These are phyloP conservation scores for Eucera pruinosa DNA, from an alignment of 2,888 invertebrate genomes.

Conservation along the genomic window DNA sequence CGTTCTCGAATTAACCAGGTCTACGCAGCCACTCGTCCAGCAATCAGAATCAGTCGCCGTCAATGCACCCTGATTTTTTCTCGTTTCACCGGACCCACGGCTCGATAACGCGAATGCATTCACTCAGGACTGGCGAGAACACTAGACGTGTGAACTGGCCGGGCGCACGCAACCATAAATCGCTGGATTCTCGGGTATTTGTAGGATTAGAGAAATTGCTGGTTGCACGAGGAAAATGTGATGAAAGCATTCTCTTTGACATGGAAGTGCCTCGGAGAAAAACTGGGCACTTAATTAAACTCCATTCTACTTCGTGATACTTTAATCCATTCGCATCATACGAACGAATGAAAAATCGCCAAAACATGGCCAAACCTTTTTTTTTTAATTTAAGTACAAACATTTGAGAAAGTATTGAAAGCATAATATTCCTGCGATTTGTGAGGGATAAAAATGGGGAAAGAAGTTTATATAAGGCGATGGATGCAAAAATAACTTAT, in stretches of 20 bases:
- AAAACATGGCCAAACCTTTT: no score
- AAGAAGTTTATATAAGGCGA: no score
- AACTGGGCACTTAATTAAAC: no score
- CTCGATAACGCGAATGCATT: slow-evolving; percentile 41
- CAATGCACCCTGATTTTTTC: slow-evolving; percentile 33
- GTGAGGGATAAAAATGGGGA: no score
- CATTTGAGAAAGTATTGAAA: no score
- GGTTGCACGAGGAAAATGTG: not conserved
- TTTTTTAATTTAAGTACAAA: no score
- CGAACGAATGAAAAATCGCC: no score
- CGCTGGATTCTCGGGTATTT: not conserved
- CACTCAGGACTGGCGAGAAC: slow-evolving; percentile 13
- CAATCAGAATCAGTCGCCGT: slow-evolving; percentile 31
- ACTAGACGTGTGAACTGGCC: slow-evolving; percentile 16
- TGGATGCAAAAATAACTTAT: no score
- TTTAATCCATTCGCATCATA: no score
- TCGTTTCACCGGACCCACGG: slow-evolving; percentile 21
- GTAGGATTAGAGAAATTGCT: not conserved
- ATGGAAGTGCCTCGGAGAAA: no score
- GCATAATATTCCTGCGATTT: no score
- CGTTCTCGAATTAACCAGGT: slow-evolving; percentile 66
- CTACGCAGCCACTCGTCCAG: slow-evolving; percentile 57
- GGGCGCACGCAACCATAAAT: not conserved
- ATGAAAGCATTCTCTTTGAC: no score
- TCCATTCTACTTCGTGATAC: not conserved